Evolutionary conservation across 2,888 invertebrate genomes (phyloP).

Genomic region (Spisula solida): DNA sequence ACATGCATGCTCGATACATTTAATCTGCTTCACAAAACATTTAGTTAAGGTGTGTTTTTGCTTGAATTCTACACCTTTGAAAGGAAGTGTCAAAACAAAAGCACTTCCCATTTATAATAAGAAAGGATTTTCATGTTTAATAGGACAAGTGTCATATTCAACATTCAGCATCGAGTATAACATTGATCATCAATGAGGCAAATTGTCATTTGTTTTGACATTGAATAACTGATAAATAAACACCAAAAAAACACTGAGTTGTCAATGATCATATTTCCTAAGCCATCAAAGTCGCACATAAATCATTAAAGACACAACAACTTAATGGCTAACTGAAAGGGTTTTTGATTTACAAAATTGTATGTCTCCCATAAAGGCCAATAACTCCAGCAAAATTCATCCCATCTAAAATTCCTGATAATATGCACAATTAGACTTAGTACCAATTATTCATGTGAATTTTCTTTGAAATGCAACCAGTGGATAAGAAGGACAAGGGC

Average conservation of each 20-base stretch:
- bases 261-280: background rate
- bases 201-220: constrained; percentile 16
- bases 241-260: background rate
- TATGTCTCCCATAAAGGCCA: no score
- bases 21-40: no score
- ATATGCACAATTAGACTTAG: no score
- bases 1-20: no score
- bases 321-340: background rate
- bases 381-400: background rate
- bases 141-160: background rate
- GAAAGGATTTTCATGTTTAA: constrained; percentile 17
- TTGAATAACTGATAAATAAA: background rate
- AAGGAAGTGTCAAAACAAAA: constrained; percentile 20
- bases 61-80: background rate
- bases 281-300: background rate
- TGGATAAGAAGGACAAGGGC: no score
- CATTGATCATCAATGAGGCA: background rate
- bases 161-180: background rate
- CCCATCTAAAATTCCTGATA: background rate
- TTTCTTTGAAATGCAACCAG: no score
- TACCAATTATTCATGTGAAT: no score
- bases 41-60: background rate
- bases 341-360: no score
- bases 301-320: background rate
- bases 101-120: background rate